phyloP scores from a whole-genome alignment of 2,113 vertebrate species.

The Anolis sagrei region DNA sequence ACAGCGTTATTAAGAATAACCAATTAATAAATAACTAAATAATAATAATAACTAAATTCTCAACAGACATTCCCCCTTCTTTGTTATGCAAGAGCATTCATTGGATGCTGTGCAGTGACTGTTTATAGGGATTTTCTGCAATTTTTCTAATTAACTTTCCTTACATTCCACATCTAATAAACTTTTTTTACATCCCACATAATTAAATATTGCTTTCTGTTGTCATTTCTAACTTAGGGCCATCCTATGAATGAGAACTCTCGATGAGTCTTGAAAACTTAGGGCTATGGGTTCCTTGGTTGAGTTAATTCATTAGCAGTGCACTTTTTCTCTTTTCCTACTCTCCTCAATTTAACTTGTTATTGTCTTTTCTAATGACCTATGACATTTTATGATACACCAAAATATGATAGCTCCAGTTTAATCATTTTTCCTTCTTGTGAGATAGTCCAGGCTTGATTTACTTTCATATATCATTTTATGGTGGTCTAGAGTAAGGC shows the following conservation, averaged over 20 bases:
- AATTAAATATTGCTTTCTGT: neutral
- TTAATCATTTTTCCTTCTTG: too few relatives aligned
- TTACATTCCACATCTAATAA: neutral
- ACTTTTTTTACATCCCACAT: neutral
- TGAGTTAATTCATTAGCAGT: too few relatives aligned
- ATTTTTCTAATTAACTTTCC: neutral
- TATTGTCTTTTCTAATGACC: too few relatives aligned
- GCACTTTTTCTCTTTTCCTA: too few relatives aligned
- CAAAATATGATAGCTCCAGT: too few relatives aligned
- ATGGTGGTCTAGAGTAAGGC: neutral
- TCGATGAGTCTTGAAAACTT: neutral
- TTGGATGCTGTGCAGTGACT: conserved; percentile 61
- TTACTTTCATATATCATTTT: neutral
- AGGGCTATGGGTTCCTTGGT: too few relatives aligned
- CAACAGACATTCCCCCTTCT: conserved; percentile 29
- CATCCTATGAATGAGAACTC: too few relatives aligned
- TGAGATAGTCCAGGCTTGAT: too few relatives aligned
- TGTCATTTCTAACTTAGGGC: too few relatives aligned
- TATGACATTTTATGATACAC: too few relatives aligned
- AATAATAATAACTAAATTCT: conserved; percentile 55
- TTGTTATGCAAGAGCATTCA: conserved; percentile 43
- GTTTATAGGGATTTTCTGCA: conserved; percentile 57
- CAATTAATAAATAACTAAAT: too few relatives aligned
- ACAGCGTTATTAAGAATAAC: conserved; percentile 37
- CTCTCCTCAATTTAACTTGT: too few relatives aligned